These are phyloP conservation scores for Aquatica leii DNA, from an alignment of 2,888 invertebrate genomes.

Conservation along the genomic window DNA sequence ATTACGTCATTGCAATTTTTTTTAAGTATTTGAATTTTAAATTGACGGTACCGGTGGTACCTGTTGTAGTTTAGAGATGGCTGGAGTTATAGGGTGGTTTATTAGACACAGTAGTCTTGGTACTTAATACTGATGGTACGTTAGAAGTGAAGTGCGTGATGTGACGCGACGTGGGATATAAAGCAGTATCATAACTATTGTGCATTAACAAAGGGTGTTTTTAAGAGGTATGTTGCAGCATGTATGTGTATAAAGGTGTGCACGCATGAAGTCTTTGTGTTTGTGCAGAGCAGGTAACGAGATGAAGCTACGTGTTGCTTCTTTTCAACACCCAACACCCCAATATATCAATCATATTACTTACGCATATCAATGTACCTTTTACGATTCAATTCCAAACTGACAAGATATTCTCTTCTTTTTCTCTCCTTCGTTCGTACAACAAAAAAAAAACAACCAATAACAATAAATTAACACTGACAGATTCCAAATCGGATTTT, in stretches of 20 bases:
- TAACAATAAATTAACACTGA: constrained; percentile 15
- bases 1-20: background rate
- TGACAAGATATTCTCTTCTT: background rate
- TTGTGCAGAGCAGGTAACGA: constrained; percentile 56
- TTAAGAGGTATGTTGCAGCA: constrained; percentile 51
- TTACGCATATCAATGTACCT: constrained; percentile 56
- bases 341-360: constrained; percentile 60
- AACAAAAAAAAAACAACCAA: constrained; percentile 4
- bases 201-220: constrained; percentile 52
- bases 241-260: constrained; percentile 53
- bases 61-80: background rate
- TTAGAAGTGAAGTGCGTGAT: constrained; percentile 18
- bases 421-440: background rate
- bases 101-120: constrained; percentile 1
- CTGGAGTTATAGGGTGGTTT: background rate
- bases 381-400: constrained; percentile 23
- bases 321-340: constrained; percentile 50
- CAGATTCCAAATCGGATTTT: constrained; percentile 19
- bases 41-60: background rate
- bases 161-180: constrained; percentile 31
- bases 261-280: constrained; percentile 54
- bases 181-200: constrained; percentile 47
- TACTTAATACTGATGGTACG: constrained; percentile 2
- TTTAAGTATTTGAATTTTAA: constrained; percentile 9
- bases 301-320: constrained; percentile 47